Evolutionary conservation across 2,113 vertebrate genomes (phyloP), one percentile per base, ranked within the genome.

Genomic region (Lophochroa leadbeateri): DNA sequence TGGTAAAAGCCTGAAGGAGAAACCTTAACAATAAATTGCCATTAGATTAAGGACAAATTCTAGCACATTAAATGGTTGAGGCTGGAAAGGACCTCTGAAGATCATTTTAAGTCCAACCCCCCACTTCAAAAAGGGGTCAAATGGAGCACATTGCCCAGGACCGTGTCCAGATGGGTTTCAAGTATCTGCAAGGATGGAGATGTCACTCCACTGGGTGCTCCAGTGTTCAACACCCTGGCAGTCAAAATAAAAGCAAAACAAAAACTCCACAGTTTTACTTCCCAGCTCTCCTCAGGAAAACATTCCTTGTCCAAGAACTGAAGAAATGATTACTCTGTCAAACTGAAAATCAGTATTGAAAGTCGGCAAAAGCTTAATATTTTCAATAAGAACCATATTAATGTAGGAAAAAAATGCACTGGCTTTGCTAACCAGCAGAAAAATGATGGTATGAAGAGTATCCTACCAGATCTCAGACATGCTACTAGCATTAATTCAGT

Each of bases 91-190:
- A 79, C 18, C 74, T 67, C 64, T 33, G 31, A 39, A 79, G 16
- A 28, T 4, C 15, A 19, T 0, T 0, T 1, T 2, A 17, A 49
- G 2, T 29, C 44, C 44, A 81, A 7, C 3, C 3, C 8, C 6
- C 2, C 4, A 6, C 16, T 68, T 28, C 10, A 39, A 37, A 33
- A 39, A 61, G 50, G 57, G 28, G 65, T 49, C 61, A 33, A 37
- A 35, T 15, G 21, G 21, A 85, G 44, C n/a, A 52, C 19, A 18
- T 4, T 69, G 43, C 39, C 53, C 44, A 50, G 69, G 43, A 64
- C n/a, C 33, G 20, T 0, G 13, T 5, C 29, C 43, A 63, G 39
- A 33, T 0, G 52, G 29, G 47, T 35, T 2, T 68, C 11, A 47
- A 57, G 24, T 6, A 46, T 3, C 9, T 28, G 25, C 53, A 44